Evolutionary conservation across 2,797 vertebrate species (phyloP), one percentile per base, ranked within the genome.

Genomic region (Muraenolepis orangiensis): DNA sequence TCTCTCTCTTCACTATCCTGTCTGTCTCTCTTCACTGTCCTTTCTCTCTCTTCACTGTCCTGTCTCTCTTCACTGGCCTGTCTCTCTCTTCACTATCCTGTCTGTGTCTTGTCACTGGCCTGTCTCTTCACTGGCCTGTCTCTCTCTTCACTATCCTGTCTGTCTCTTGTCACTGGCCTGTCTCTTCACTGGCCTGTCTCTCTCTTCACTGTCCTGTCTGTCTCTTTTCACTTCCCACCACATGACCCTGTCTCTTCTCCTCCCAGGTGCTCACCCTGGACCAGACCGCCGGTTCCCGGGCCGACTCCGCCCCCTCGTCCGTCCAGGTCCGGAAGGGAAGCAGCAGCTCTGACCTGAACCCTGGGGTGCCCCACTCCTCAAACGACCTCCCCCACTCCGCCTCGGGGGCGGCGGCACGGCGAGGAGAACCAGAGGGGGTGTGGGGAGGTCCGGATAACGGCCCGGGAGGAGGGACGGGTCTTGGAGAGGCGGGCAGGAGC

Each of bases 181-280:
- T 51, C 46, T 51, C 46, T 51, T 34, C 18, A 46, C 46, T 51
- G 16, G 20, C 42, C 46, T 20, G 46, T 51, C 46, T 51, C 46
- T 51, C 46, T 51, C 18, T 20, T n/a, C n/a, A n/a, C 36, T 38
- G 5, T 51, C 18, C 18, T 2, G 4, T 14, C 42, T 51, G 14
- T 20, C 42, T 42, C 38, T 42, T 13, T 42, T 11, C 16, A 8
- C n/a, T 6, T 1, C 36, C 36, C 12, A 26, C 8, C 64, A 67
- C 66, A 30, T 36, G 18, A 32, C 68, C 5, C 8, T 70, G 3
- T 28, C 6, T 5, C 0, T 14, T 4, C 36, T 71, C 0, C 16
- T 74, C 79, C 0, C 81, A 98, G 97, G 90, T 98, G 26, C 91
- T 99, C 75, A 93, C 88, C 76, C 86, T 95, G 72, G 94, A 96